Evolutionary conservation across 2,888 invertebrate genomes (phyloP).

Genomic region (Gryllus longicercus): DNA sequence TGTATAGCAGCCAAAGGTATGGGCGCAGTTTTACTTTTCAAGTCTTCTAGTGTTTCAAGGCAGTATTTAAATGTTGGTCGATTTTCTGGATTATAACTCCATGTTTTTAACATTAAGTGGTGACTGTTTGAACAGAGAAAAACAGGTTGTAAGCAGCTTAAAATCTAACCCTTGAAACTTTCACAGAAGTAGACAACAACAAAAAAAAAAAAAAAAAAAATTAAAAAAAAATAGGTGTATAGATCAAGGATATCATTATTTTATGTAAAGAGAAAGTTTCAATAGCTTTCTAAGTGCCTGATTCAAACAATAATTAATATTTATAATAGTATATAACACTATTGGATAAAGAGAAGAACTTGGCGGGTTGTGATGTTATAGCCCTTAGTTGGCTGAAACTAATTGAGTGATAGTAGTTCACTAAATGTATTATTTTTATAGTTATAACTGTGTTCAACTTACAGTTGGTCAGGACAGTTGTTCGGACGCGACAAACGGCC

Average conservation of each 20-base stretch:
- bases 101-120: constrained; percentile 80
- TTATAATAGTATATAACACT: no score
- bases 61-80: constrained; percentile 86
- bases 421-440: no score
- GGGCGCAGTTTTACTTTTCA: constrained; percentile 43
- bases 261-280: neutral
- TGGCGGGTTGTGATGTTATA: no score
- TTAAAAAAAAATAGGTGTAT: no score
- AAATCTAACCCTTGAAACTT: neutral
- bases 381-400: no score
- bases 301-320: no score
- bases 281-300: neutral
- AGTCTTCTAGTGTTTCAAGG: constrained; percentile 58
- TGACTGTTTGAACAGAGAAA: constrained; percentile 57
- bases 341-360: no score
- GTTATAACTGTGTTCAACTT: constrained; percentile 45
- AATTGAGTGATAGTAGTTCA: no score
- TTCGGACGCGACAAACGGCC: constrained; percentile 78
- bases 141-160: neutral
- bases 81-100: constrained; percentile 77
- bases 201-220: no score
- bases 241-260: no score
- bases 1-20: constrained; percentile 48
- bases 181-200: neutral
- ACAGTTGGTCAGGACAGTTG: constrained; percentile 80